Base-by-base conservation (phyloP, 64 coral and sea anemone species). In the Cladopsammia gracilis region DNA sequence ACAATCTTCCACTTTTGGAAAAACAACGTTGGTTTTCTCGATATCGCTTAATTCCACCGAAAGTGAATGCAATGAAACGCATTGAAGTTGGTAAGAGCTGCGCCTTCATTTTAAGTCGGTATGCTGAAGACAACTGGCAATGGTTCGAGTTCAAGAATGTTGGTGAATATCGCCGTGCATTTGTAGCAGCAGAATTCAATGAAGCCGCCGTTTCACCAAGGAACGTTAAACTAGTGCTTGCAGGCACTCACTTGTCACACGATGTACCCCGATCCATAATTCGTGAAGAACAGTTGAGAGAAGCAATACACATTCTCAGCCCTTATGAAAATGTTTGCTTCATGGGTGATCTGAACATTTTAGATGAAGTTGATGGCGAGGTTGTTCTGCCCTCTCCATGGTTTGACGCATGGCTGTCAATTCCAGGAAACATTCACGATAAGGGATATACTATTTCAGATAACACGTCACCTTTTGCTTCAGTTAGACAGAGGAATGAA, bases 141-240 rank as follows among this genome's bases (percentile, higher is more conserved):
- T 25, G 65, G 59, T 46, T n/a, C 56, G 87, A 87, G 60, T 95
- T 90, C 59, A 75, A 90, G 18, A 95, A 76, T 78, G 90, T 88
- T 6, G 53, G 53, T 6, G 12, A 56, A 56, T 56, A 56, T 56
- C 48, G 88, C 76, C 68, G 93, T 62, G 85, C 85, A 52, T 71
- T 95, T 6, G 18, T 95, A 7, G 56, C 90, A 12, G 93, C 78
- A 3, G 87, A 95, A 67, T 42, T 95, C 2, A 48, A 77, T 52
- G 73, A 58, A 46, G 54, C 34, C 34, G 54, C 57, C 5, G 11
- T 56, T 58, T 8, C 1, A 12, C 25, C 54, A 43, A 64, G 58
- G 26, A 56, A 56, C 7, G 12, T 12, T 56, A 56, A 56, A 56
- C 1, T 56, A 56, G 53, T 56, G 12, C 77, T 95, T 58, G 93